These are phyloP conservation scores for Macrophya annulata DNA, from an alignment of 2,888 invertebrate genomes.

Conservation along the genomic window DNA sequence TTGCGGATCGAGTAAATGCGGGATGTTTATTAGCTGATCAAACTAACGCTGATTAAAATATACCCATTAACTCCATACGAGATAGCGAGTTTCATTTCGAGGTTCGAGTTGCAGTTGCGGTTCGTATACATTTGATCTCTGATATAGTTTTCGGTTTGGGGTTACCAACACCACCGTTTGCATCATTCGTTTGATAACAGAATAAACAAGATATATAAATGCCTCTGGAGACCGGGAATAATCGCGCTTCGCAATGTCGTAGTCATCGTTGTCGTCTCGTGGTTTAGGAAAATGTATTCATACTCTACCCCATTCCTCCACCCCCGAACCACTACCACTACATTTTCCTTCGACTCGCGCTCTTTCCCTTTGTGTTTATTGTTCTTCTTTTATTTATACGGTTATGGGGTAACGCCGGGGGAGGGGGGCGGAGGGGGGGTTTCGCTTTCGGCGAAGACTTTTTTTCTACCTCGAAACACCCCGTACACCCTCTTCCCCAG, in stretches of 20 bases:
- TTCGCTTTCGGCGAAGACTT: constrained; percentile 30
- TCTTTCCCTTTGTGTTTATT: constrained; percentile 48
- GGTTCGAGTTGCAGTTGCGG: neutral
- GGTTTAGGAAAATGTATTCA: constrained; percentile 10
- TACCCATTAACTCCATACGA: neutral
- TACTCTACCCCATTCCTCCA: neutral
- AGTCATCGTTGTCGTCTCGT: neutral
- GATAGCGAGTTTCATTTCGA: neutral
- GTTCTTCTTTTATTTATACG: constrained; percentile 51
- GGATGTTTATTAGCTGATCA: constrained; percentile 40
- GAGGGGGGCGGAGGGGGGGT: too few species aligned
- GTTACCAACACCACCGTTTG: neutral
- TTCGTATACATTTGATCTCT: neutral
- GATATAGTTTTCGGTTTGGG: neutral
- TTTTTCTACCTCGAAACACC: neutral
- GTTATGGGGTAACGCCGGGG: constrained; percentile 34
- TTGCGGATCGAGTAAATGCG: neutral
- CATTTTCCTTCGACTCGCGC: neutral
- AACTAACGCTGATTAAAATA: constrained; percentile 29
- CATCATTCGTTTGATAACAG: neutral
- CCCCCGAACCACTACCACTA: neutral
- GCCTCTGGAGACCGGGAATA: neutral
- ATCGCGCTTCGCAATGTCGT: neutral
- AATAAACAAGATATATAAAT: constrained; percentile 9
- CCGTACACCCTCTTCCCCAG: neutral